Conservation (phyloP, 2,888 invertebrate species). For the Cancer borealis region DNA sequence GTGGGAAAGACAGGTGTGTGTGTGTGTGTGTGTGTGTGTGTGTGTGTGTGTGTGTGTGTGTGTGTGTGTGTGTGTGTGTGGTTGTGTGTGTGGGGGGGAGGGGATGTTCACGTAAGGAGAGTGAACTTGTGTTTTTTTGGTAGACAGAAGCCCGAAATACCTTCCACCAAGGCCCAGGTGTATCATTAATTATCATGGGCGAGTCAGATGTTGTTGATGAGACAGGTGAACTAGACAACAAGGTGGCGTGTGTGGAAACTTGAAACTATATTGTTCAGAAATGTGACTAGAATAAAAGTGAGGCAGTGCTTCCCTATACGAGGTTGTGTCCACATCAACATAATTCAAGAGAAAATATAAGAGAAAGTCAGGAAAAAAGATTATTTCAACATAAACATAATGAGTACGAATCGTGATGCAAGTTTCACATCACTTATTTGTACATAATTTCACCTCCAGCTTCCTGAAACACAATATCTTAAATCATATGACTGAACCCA, state of each 20-base stretch:
- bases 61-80: background rate
- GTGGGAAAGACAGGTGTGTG: background rate
- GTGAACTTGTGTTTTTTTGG: background rate
- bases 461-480: background rate
- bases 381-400: background rate
- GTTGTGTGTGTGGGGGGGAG: background rate
- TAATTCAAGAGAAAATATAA: background rate
- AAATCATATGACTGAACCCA: background rate
- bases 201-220: slow-evolving; percentile 18
- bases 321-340: background rate
- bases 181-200: background rate
- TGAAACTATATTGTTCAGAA: background rate
- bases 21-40: background rate
- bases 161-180: background rate
- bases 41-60: background rate
- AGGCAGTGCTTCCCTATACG: background rate
- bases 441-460: background rate
- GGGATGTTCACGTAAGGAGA: background rate
- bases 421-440: background rate
- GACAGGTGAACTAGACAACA: background rate
- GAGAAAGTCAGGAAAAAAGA: background rate
- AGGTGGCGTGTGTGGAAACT: background rate
- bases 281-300: background rate
- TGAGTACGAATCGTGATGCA: background rate
- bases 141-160: background rate